Evolutionary conservation across 2,113 vertebrate genomes (phyloP), one percentile per base, ranked within the genome.

Genomic region (Halichoeres trimaculatus): DNA sequence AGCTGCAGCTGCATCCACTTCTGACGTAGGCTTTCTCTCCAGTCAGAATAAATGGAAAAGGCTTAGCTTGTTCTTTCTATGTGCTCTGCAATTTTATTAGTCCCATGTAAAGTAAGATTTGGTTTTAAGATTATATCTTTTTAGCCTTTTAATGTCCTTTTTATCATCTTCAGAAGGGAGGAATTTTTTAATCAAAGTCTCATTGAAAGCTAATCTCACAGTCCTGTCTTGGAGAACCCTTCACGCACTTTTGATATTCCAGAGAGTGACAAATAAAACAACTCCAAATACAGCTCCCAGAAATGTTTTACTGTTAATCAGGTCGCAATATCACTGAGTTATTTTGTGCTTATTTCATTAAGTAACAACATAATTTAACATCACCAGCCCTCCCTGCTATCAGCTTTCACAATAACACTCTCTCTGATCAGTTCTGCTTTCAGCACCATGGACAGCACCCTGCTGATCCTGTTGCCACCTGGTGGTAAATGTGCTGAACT

Each of bases 391-490:
- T 30, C 6, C 6, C 30, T 4, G 30, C 30, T 30, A 30, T 30
- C n/a, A n/a, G n/a, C n/a, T n/a, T n/a, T 30, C 30, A 3, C 3
- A 30, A 30, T 30, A 30, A 30, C 30, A 30, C n/a, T n/a, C n/a
- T n/a, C n/a, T n/a, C n/a, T n/a, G n/a, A 30, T 30, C 30, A 4
- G 30, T 13, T 43, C 41, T 16, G 17, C n/a, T 4, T 76, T 84
- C 77, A 82, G 86, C 69, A 89, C 88, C 90, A 66, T n/a, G 83
- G 88, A 90, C 54, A 91, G 75, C 22, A 20, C 5, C 36, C 38
- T 0, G 10, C 12, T 4, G 2, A 24, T 17, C 1, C 11, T 83
- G 45, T 54, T 70, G 56, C 66, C 80, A 43, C 51, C 79, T 76
- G 30, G 13, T 79, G 88, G 74, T 34, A 0, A 19, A 56, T 5